These are phyloP conservation scores for Apodemia duryi DNA, from an alignment of 2,888 invertebrate genomes.

Conservation along the genomic window DNA sequence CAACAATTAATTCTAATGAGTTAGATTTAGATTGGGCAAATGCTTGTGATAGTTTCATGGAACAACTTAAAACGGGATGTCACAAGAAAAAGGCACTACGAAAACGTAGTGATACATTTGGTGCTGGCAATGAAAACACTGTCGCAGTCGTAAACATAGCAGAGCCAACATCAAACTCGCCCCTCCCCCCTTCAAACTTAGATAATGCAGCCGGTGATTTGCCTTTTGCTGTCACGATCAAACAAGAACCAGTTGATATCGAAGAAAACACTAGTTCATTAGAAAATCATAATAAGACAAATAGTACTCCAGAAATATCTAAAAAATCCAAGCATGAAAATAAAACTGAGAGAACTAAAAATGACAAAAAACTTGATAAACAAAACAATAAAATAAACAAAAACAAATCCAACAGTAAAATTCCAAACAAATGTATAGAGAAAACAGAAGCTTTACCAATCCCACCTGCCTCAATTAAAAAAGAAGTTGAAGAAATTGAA, in stretches of 20 bases:
- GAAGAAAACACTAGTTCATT: conserved; percentile 41
- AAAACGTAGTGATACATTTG: conserved; percentile 62
- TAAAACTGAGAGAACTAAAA: conserved; percentile 40
- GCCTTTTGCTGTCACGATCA: conserved; percentile 34
- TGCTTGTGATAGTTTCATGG: conserved; percentile 88
- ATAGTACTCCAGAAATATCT: conserved; percentile 21
- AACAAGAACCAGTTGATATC: conserved; percentile 62
- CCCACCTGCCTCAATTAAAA: conserved; percentile 35
- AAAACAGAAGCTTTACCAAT: conserved; percentile 37
- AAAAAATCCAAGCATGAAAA: conserved; percentile 32
- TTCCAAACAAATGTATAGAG: conserved; percentile 41
- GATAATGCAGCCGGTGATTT: conserved; percentile 36
- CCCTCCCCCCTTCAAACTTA: conserved; percentile 32
- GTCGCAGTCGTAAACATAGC: conserved; percentile 34
- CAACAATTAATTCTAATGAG: conserved; percentile 39
- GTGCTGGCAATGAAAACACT: conserved; percentile 42
- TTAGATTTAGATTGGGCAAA: conserved; percentile 80
- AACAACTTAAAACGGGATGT: conserved; percentile 82
- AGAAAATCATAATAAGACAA: conserved; percentile 22
- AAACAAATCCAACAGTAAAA: conserved; percentile 39
- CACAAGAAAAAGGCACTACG: conserved; percentile 78
- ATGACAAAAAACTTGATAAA: conserved; percentile 45
- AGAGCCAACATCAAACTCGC: conserved; percentile 27
- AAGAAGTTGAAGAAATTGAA: conserved; percentile 42
- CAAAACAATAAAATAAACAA: conserved; percentile 42